Percentiles rank a stretch among this genome's conserved stretches.
phyloP scores from a whole-genome alignment of 2,888 invertebrate species.

The Protophormia terraenovae region DNA sequence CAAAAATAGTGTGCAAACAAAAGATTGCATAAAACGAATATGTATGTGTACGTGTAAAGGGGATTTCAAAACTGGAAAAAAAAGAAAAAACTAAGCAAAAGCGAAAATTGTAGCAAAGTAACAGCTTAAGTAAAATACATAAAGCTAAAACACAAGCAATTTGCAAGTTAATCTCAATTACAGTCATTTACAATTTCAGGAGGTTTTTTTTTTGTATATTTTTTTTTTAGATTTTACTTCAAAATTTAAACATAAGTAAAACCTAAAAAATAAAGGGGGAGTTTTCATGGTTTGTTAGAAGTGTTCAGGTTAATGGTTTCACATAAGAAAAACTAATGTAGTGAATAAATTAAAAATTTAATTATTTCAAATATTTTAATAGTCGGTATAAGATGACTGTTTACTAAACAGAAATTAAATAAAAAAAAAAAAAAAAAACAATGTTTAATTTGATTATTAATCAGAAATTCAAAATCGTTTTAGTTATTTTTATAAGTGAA shows the following conservation, averaged over 20 bases:
- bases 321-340: background rate
- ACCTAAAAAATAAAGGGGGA: background rate
- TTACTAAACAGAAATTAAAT: too few species aligned
- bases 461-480: too few species aligned
- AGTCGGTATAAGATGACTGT: background rate
- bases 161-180: constrained; percentile 48
- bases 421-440: too few species aligned
- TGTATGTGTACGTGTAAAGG: too few species aligned
- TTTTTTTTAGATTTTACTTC: background rate
- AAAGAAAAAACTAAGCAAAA: background rate
- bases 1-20: constrained; percentile 50
- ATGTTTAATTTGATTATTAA: too few species aligned
- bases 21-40: constrained; percentile 35
- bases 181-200: constrained; percentile 15
- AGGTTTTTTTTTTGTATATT: background rate
- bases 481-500: too few species aligned
- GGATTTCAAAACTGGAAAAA: background rate
- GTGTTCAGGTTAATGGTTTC: constrained; percentile 38
- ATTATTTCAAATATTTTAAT: background rate
- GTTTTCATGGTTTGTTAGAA: background rate
- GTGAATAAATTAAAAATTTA: too few species aligned
- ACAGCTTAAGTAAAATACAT: constrained; percentile 17
- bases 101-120: constrained; percentile 12
- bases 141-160: constrained; percentile 19
- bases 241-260: background rate